A percentile compares a stretch with the other conserved stretches of the same genome.
Conservation (phyloP, 1,140 invertebrate species). For the Aethina tumida region DNA sequence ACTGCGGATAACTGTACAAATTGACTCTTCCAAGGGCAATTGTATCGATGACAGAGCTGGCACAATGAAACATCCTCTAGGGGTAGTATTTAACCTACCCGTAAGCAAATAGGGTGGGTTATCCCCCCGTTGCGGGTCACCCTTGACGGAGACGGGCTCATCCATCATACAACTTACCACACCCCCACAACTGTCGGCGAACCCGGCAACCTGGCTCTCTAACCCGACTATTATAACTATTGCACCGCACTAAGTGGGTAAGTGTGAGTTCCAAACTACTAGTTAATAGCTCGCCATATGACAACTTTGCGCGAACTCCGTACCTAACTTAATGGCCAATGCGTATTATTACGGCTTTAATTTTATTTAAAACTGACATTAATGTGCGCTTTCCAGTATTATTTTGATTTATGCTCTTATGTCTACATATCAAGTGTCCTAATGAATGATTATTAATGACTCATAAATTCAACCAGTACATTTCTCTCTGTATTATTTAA, state of each 20-base stretch:
- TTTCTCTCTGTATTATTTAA: no score
- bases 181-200: slow-evolving; percentile 21
- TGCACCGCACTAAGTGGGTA: neutral
- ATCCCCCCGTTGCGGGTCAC: slow-evolving; percentile 11
- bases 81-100: slow-evolving; percentile 13
- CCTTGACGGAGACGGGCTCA: slow-evolving; percentile 13
- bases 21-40: slow-evolving; percentile 13
- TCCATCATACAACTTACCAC: slow-evolving; percentile 21
- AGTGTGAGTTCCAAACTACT: slow-evolving; percentile 5
- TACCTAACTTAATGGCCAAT: no score
- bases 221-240: neutral
- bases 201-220: slow-evolving; percentile 7
- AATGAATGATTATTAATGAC: no score
- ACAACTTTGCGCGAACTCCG: slow-evolving; percentile 17
- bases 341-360: no score
- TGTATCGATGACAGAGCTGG: slow-evolving; percentile 13
- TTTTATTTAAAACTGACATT: no score
- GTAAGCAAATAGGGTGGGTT: slow-evolving; percentile 11
- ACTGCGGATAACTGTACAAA: slow-evolving; percentile 9
- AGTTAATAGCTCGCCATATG: slow-evolving; percentile 19
- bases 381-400: no score
- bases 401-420: no score
- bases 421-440: no score
- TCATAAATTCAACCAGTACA: no score
- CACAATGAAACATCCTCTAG: slow-evolving; percentile 13